Evolutionary conservation across 2,888 invertebrate genomes (phyloP), one percentile per base, ranked within the genome.

Genomic region (Harmothoe impar): DNA sequence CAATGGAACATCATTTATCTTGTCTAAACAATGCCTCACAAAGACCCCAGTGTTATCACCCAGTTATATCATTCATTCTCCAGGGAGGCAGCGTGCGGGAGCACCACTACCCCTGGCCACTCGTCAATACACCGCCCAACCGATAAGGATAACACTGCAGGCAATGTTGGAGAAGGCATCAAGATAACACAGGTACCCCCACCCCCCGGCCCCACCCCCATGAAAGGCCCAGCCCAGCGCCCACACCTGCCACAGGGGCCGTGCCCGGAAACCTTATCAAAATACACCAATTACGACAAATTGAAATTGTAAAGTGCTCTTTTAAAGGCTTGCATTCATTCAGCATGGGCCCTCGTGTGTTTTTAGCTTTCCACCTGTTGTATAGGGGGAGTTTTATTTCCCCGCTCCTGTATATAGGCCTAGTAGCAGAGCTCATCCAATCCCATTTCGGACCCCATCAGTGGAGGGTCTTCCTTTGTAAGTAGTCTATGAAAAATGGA

Each of bases 251-350:
- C 62, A n/a, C n/a, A n/a, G n/a, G 3, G 62, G 23, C 25, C n/a
- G 20, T 7, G 3, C 77, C 15, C 29, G 77, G 17, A n/a, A 15
- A 77, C 29, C 81, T 23, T 43, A 81, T 81, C 81, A 81, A 81
- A 81, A 81, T 81, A 81, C 81, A 33, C 43, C 81, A 81, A 81
- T 81, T 81, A 81, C 81, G 43, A 81, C 81, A 81, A 81, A 81
- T 81, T 81, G 81, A 81, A 81, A 81, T 25, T 72, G 72, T 72
- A 29, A 29, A 72, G 72, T 72, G 72, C 72, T 23, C 72, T 72
- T 72, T 72, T 72, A 72, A 25, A 72, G 31, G 29, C 62, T 3
- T 62, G 72, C 72, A 29, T 72, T 72, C 29, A 72, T n/a, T n/a
- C 5, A 62, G 62, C 62, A 72, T 72, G 29, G 29, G n/a, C 29